Evolutionary conservation across 2,113 vertebrate species (phyloP).

Genomic region (Alethe diademata): DNA sequence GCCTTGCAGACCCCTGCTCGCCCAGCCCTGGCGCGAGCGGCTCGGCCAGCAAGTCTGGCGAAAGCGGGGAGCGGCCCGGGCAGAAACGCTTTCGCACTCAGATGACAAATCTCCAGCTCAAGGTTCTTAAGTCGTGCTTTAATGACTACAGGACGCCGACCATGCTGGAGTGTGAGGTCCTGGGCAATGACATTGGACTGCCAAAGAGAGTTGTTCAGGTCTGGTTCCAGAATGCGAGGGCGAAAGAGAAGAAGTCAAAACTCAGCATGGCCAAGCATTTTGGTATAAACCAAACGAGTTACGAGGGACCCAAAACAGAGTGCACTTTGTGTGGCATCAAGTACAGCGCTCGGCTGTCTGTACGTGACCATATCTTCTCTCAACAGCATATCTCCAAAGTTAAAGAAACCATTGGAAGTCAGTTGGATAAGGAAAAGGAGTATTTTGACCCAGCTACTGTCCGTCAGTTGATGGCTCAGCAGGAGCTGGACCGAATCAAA

Average conservation of each 20-base stretch:
- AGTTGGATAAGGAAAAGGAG: conserved; percentile 98
- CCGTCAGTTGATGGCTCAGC: conserved; percentile 98
- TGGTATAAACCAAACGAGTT: conserved; percentile 97
- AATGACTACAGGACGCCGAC: conserved; percentile 98
- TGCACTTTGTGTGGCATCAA: conserved; percentile 98
- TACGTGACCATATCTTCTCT: conserved; percentile 99
- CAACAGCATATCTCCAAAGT: conserved; percentile 98
- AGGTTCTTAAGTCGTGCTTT: conserved; percentile 98
- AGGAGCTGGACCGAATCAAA: conserved; percentile 98
- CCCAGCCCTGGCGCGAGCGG: conserved; percentile 90
- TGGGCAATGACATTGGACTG: conserved; percentile 99
- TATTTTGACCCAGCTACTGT: conserved; percentile 99
- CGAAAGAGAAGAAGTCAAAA: conserved; percentile 99
- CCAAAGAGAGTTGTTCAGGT: conserved; percentile 99
- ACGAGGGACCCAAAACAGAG: conserved; percentile 98
- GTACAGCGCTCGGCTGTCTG: conserved; percentile 96
- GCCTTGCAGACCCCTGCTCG: conserved; percentile 95
- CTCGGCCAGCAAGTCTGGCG: conserved; percentile 88
- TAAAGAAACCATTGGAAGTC: conserved; percentile 98
- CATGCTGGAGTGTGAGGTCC: conserved; percentile 98
- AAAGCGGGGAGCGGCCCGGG: conserved; percentile 91
- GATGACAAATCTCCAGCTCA: conserved; percentile 98
- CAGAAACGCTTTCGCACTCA: conserved; percentile 99
- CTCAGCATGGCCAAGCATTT: conserved; percentile 99
- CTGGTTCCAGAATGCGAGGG: conserved; percentile 99